A percentile compares a stretch with the other conserved stretches of the same genome.
Evolutionary conservation across 2,888 invertebrate species (phyloP).

Genomic region (Lamproptera curius): DNA sequence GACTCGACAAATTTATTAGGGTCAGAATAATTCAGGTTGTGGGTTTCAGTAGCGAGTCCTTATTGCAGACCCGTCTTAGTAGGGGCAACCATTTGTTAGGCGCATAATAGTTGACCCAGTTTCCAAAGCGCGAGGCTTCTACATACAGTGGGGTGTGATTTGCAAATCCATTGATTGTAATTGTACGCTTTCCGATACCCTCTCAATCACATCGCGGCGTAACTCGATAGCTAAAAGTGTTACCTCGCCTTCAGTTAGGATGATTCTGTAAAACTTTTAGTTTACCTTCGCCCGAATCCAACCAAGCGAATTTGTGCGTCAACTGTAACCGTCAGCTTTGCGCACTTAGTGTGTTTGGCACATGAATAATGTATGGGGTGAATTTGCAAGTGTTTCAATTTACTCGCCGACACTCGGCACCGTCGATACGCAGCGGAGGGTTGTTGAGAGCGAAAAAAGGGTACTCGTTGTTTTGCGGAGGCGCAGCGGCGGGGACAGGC

Average conservation of each 20-base stretch:
- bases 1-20: constrained; percentile 74
- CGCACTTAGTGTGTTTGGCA: constrained; percentile 60
- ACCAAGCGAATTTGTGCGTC: constrained; percentile 52
- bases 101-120: constrained; percentile 73
- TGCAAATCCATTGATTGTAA: constrained; percentile 53
- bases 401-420: constrained; percentile 67
- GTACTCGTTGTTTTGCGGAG: constrained; percentile 52
- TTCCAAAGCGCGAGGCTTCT: constrained; percentile 55
- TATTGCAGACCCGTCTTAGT: constrained; percentile 67
- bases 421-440: constrained; percentile 63
- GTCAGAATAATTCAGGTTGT: constrained; percentile 74
- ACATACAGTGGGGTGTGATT: constrained; percentile 60
- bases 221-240: not conserved
- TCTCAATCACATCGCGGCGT: constrained; percentile 27
- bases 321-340: constrained; percentile 55
- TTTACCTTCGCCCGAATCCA: constrained; percentile 42
- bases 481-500: constrained; percentile 36
- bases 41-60: constrained; percentile 68
- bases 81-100: constrained; percentile 67
- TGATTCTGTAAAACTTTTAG: constrained; percentile 12
- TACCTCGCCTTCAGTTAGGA: not conserved
- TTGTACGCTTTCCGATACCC: constrained; percentile 40
- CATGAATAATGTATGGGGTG: constrained; percentile 76
- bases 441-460: constrained; percentile 70
- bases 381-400: constrained; percentile 79